Evolutionary conservation across 2,888 invertebrate species (phyloP), one percentile per base, ranked within the genome.

Genomic region (Biston stratarius): DNA sequence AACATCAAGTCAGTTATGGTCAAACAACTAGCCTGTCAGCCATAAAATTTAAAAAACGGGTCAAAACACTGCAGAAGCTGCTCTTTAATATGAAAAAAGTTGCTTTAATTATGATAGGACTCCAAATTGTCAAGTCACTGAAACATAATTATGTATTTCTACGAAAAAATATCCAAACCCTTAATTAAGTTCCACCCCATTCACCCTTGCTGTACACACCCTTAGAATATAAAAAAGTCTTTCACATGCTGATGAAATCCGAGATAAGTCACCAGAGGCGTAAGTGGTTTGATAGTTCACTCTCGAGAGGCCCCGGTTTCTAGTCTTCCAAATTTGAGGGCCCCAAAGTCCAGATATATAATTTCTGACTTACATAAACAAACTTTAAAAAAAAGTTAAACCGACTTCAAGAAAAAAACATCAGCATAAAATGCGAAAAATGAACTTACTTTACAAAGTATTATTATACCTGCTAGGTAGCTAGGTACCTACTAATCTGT

Each of bases 161-260:
- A 58, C 45, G 38, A 38, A 45, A 15, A 44, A 56, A 57, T 10
- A 55, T 51, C 47, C 40, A 53, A 53, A n/a, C 56, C 44, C 49
- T 60, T 68, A 68, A 68, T 68, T 64, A 68, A 63, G 63, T 64
- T 49, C 53, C 14, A 36, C 49, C 15, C 49, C 47, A 62, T 62
- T 67, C 67, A 64, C 33, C 57, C 36, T 33, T 8, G 52, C 52
- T 61, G 67, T 57, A 58, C 14, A 52, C 59, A 38, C 56, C 60
- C 67, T 68, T 57, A 52, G 63, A 42, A 24, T 48, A 60, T 63
- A 68, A 63, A 68, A 68, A 63, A 56, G 38, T 59, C 45, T 68
- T 68, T 68, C 63, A 68, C 47, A 64, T 45, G 63, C 40, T 68
- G 67, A 68, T 68, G 67, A 68, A 68, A 68, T 68, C 56, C 67